Conservation (phyloP, 1,140 invertebrate genomes). For the Campoletis sonorensis region DNA sequence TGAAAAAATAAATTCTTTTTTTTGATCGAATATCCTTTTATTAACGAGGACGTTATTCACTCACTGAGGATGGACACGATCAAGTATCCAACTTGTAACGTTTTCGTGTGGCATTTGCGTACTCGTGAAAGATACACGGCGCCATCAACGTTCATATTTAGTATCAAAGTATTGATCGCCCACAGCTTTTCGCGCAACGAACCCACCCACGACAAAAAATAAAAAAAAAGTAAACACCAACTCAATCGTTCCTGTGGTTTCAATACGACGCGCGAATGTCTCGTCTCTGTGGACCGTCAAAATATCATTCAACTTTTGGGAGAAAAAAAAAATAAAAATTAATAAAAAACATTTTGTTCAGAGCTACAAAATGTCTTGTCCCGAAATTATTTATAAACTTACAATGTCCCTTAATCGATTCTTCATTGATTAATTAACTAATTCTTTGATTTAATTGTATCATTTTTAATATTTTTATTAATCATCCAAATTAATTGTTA, state of each 20-base stretch:
- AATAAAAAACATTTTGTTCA: no score
- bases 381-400: no score
- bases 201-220: conserved; percentile 38
- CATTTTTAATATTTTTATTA: no score
- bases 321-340: no score
- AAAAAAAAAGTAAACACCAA: conserved; percentile 13
- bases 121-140: conserved; percentile 46
- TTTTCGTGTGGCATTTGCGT: conserved; percentile 33
- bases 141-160: conserved; percentile 54
- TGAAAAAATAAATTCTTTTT: background rate
- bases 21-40: background rate
- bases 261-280: background rate
- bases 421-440: no score
- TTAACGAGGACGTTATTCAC: background rate
- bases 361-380: no score
- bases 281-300: conserved; percentile 7
- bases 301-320: background rate
- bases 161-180: conserved; percentile 69
- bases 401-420: no score
- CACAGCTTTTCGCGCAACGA: conserved; percentile 52
- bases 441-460: no score
- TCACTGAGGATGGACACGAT: background rate
- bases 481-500: no score
- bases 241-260: conserved; percentile 15
- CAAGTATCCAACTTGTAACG: conserved; percentile 10